Percentiles rank a stretch among this genome's conserved stretches.
These are phyloP conservation scores for Phortica variegata DNA, from an alignment of 1,140 invertebrate species.

Conservation along the genomic window DNA sequence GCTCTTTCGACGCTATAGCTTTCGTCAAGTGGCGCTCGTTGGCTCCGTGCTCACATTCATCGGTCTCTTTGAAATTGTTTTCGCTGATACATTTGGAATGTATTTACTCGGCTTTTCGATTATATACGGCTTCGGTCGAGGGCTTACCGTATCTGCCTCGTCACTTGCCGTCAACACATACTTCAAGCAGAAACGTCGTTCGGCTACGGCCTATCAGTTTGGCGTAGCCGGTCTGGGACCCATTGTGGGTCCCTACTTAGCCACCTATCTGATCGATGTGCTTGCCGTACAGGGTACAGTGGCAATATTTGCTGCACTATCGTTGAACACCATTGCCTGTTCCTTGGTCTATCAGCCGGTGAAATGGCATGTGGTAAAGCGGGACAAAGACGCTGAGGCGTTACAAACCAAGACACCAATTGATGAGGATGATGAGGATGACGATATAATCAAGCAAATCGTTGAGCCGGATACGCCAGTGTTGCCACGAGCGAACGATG, in stretches of 20 bases:
- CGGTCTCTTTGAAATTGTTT: slow-evolving; percentile 62
- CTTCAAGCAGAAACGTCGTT: slow-evolving; percentile 62
- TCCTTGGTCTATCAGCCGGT: slow-evolving; percentile 67
- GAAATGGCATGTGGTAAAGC: slow-evolving; percentile 63
- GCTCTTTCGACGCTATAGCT: slow-evolving; percentile 64
- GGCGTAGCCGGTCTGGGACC: slow-evolving; percentile 63
- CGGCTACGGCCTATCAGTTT: slow-evolving; percentile 63
- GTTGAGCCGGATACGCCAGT: slow-evolving; percentile 65
- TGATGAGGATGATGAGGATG: slow-evolving; percentile 33
- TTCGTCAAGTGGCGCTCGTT: slow-evolving; percentile 63
- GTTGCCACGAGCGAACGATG: slow-evolving; percentile 66
- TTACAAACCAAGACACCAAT: slow-evolving; percentile 19
- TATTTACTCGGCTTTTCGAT: slow-evolving; percentile 66
- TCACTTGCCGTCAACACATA: slow-evolving; percentile 64
- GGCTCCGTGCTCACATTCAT: slow-evolving; percentile 62
- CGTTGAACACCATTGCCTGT: slow-evolving; percentile 62
- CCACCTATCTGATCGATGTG: slow-evolving; percentile 59
- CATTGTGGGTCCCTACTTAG: slow-evolving; percentile 61
- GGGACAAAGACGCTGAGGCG: slow-evolving; percentile 42
- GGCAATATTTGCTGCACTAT: slow-evolving; percentile 62
- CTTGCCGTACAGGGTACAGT: slow-evolving; percentile 62
- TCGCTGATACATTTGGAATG: slow-evolving; percentile 61
- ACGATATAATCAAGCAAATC: slow-evolving; percentile 53
- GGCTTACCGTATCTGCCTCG: slow-evolving; percentile 65
- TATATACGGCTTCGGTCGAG: slow-evolving; percentile 63